Conservation (phyloP, 2,888 invertebrate species). For the Stramonita haemastoma region DNA sequence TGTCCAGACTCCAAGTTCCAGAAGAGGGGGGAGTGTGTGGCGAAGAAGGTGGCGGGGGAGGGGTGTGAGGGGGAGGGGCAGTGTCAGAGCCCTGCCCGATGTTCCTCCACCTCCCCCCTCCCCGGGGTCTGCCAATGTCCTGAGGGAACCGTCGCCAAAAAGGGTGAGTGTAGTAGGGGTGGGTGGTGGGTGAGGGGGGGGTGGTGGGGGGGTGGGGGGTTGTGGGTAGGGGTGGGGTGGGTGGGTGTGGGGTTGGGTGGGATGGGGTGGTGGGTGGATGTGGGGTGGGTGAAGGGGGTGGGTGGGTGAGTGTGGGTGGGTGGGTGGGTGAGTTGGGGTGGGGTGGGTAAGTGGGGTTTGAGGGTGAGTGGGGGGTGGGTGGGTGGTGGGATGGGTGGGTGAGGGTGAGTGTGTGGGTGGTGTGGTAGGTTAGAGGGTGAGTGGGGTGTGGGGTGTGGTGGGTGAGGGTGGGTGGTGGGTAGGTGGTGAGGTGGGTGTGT, state of each 20-base stretch:
- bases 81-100: constrained; percentile 41
- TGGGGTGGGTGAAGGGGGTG: background rate
- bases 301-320: no score
- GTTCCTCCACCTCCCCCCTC: constrained; percentile 21
- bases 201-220: no score
- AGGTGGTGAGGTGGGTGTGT: no score
- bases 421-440: no score
- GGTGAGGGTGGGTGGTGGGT: no score
- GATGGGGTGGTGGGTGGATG: background rate
- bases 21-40: constrained; percentile 23
- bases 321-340: no score
- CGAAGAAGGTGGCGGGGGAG: constrained; percentile 33
- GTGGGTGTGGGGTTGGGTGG: no score
- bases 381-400: background rate
- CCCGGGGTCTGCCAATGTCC: constrained; percentile 40
- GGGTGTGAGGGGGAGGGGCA: constrained; percentile 40
- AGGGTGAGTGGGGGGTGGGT: background rate
- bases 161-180: background rate
- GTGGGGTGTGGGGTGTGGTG: no score
- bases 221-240: no score
- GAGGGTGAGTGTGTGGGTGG: background rate
- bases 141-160: constrained; percentile 17
- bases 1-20: constrained; percentile 41
- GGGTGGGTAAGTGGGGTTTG: background rate
- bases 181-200: no score